Base-by-base conservation (phyloP, 1,140 invertebrate genomes). In the Bacillus rossius region DNA sequence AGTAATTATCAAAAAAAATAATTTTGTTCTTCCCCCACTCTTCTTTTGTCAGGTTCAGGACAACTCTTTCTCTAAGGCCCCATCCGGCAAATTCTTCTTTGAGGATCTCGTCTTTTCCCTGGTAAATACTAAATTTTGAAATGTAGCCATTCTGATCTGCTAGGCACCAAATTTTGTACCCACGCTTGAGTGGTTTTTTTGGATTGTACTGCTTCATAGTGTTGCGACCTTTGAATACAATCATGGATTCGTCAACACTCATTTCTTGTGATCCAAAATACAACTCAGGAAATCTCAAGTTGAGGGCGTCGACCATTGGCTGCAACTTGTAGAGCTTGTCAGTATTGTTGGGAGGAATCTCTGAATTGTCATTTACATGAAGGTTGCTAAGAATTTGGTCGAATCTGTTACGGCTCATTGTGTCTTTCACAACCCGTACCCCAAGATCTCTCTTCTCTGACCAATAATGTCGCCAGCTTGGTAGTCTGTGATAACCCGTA, bases 221-320 rank as follows among this genome's bases (percentile, higher is more conserved):
- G 10, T 10, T 34, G 5, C 10, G 4, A 19, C 57, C 60, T 45
- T 59, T 62, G 48, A 59, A 62, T 16, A 45, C n/a, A 37, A 61
- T 59, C 37, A 61, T 56, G 17, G 57, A 59, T 49, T 61, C 60
- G 38, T 61, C 51, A n/a, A 59, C 41, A 19, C 56, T 59, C 1
- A 59, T 14, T 41, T 54, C 49, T 17, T 45, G 41, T 10, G 60
- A 59, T 26, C 56, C 56, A 54, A 47, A 19, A 23, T 55, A 61
- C 22, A 52, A 7, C n/a, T 20, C 34, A 34, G 23, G 25, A 49
- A 61, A 59, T 26, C 25, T 34, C 42, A n/a, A 7, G 29, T 58
- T 50, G 23, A 34, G 29, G 5, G 4, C 10, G 4, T 34, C 29
- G 10, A 34, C 10, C 29, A 34, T 34, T 4, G 29, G 53, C 53